Evolutionary conservation across 2,113 vertebrate genomes (phyloP), one percentile per base, ranked within the genome.

Genomic region (Trogon melanurus): DNA sequence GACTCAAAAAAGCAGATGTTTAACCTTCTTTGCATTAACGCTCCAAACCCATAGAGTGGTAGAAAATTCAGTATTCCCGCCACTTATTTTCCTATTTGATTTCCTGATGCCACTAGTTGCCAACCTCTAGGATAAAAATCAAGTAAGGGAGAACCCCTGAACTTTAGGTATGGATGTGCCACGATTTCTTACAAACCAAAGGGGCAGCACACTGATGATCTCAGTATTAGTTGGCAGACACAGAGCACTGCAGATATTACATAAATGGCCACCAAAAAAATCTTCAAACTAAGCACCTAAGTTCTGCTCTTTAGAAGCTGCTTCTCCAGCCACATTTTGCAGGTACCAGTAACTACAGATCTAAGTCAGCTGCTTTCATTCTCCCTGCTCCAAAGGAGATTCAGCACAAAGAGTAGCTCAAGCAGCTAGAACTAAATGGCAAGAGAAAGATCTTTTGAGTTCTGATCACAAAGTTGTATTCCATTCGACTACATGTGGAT

Each of bases 1-100:
- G 91, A 93, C 87, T 45, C 22, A 50, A 85, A 66, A 82, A 91
- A 91, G 75, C 73, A 92, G 72, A 73, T 73, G 78, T 89, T 92
- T 75, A 92, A 87, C 66, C 66, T 91, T 66, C 62, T 92, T 57
- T 80, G 70, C 57, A 95, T 70, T 69, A 92, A 84, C 1, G 6
- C 65, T 85, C 71, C 62, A 92, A 92, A 85, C 23, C 51, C 69
- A 69, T 1, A 47, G 13, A 85, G 10, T 19, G 17, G 50, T 45
- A 78, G 84, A 34, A 38, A 74, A 89, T 62, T 82, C 22, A 71
- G 16, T 76, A 83, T 86, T 89, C 27, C 75, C 48, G 89, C 17
- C 8, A 54, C 15, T 85, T 51, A 57, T 72, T 93, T 95, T 92
- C 91, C 51, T 76, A 26, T 88, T 72, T 88, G 30, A 74, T 72